Percentiles rank a stretch among this genome's conserved stretches.
Evolutionary conservation across 2,888 invertebrate genomes (phyloP).

Genomic region (Chaetoderma sp.): DNA sequence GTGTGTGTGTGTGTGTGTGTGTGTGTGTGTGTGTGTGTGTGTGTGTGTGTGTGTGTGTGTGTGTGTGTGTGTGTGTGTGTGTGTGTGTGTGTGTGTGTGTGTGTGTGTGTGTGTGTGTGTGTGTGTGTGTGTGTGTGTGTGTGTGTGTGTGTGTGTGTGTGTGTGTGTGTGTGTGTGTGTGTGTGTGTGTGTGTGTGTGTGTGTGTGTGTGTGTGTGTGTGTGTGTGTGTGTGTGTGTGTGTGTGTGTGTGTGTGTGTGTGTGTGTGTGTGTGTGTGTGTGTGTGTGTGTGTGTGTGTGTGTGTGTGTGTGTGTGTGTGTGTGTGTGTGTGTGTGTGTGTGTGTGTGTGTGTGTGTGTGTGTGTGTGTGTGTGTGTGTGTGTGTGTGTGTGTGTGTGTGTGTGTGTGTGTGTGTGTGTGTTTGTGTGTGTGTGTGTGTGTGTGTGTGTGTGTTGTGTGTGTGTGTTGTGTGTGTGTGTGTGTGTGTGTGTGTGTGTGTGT

Average conservation of each 20-base stretch:
- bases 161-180: not conserved
- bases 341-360: too few relatives aligned
- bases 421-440: too few relatives aligned
- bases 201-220: not conserved
- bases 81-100: not conserved
- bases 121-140: not conserved
- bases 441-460: too few relatives aligned
- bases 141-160: not conserved
- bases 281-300: not conserved
- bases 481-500: too few relatives aligned
- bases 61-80: not conserved
- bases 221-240: not conserved
- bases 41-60: not conserved
- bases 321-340: too few relatives aligned
- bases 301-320: too few relatives aligned
- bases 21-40: not conserved
- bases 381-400: too few relatives aligned
- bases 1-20: not conserved
- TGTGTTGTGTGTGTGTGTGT: too few relatives aligned
- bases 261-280: not conserved
- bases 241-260: not conserved
- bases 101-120: not conserved
- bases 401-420: too few relatives aligned
- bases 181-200: not conserved
- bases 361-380: too few relatives aligned